A percentile compares a stretch with the other conserved stretches of the same genome.
Conservation (phyloP, 2,888 invertebrate genomes). For the Melinaea menophilus region DNA sequence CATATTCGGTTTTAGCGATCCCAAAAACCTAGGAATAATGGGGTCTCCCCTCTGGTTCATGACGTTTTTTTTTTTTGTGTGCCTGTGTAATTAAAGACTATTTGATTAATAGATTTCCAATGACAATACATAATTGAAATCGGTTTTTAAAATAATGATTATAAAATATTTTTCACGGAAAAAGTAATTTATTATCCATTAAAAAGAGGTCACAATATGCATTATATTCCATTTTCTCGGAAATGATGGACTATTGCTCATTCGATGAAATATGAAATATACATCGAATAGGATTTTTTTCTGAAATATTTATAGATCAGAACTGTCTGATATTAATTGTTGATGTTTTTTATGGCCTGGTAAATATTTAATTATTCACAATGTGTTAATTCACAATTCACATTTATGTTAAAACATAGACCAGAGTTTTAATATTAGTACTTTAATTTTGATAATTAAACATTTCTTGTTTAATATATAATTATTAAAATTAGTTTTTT, state of each 20-base stretch:
- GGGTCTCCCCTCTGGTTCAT: too few species aligned
- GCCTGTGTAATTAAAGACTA: too few species aligned
- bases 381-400: too few species aligned
- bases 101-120: too few species aligned
- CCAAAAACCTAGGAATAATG: too few species aligned
- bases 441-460: too few species aligned
- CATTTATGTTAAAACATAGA: too few species aligned
- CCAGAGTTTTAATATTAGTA: too few species aligned
- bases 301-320: neutral
- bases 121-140: neutral
- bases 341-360: neutral
- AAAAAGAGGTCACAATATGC: neutral
- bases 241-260: conserved; percentile 1
- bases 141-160: neutral
- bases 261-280: neutral
- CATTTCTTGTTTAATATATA: too few species aligned
- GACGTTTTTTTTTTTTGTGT: too few species aligned
- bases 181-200: conserved; percentile 1
- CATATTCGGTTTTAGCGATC: too few species aligned
- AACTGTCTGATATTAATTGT: neutral
- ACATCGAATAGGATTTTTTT: neutral
- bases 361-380: neutral
- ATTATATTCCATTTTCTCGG: neutral
- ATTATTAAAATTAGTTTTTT: too few species aligned
- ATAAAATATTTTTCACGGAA: neutral